Evolutionary conservation across 2,113 vertebrate species (phyloP).

Genomic region (Charadrius vociferus): DNA sequence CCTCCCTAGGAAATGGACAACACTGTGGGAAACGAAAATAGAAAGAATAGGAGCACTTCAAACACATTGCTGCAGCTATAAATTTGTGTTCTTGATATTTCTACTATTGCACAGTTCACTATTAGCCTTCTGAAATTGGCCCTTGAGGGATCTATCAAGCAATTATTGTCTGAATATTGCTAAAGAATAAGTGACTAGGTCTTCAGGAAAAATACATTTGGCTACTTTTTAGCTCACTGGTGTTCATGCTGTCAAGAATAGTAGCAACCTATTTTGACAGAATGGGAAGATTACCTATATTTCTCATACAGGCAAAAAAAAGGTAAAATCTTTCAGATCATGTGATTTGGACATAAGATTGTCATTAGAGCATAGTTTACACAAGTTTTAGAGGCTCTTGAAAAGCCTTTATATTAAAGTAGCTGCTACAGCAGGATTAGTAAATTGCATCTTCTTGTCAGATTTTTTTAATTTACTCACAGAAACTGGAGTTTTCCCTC

Average conservation of each 20-base stretch:
- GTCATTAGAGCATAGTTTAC: background rate
- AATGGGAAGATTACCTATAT: background rate
- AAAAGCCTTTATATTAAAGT: background rate
- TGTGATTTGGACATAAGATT: background rate
- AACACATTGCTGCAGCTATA: background rate
- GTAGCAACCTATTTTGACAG: background rate
- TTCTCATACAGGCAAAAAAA: background rate
- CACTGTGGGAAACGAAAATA: background rate
- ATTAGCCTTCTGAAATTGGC: background rate
- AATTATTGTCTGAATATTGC: background rate
- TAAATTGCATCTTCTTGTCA: background rate
- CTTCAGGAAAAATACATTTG: background rate
- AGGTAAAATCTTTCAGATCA: background rate
- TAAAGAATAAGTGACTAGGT: background rate
- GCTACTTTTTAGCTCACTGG: background rate
- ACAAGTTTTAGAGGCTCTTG: background rate
- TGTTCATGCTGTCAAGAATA: background rate
- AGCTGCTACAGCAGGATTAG: background rate
- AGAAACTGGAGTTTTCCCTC: background rate
- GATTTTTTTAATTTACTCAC: background rate
- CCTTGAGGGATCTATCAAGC: background rate
- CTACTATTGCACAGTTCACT: fast-evolving
- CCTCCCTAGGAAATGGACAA: background rate
- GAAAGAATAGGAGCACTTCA: background rate
- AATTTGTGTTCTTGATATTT: background rate